phyloP scores from a whole-genome alignment of 2,113 vertebrate genomes.

The Laticauda colubrina region DNA sequence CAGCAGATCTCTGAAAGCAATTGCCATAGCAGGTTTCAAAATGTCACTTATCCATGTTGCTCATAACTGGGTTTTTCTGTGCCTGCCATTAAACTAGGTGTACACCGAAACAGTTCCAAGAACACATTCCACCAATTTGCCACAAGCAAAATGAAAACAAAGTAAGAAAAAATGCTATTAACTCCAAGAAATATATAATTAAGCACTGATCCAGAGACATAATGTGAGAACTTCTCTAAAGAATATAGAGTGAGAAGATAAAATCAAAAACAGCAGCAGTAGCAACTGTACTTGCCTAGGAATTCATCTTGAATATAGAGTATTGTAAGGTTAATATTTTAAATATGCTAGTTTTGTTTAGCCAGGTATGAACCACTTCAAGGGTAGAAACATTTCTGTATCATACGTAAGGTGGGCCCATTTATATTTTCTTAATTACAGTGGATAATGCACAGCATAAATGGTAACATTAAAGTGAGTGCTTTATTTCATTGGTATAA shows the following conservation, averaged over 20 bases:
- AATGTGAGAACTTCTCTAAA: not conserved
- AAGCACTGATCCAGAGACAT: not conserved
- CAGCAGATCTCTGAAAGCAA: not conserved
- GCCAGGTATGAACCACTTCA: not conserved
- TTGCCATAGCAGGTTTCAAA: not conserved
- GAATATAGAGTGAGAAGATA: not conserved
- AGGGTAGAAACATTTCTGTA: not conserved
- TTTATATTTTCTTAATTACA: not conserved
- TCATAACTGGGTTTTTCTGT: not conserved
- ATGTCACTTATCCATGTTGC: not conserved
- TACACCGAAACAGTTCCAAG: not conserved
- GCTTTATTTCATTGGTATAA: not conserved
- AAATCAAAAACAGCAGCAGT: not conserved
- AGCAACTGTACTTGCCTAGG: not conserved
- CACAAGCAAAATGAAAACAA: not conserved
- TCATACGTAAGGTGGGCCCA: not conserved
- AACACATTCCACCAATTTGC: not conserved
- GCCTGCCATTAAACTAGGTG: not conserved
- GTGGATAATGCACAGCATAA: not conserved
- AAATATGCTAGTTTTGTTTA: not conserved
- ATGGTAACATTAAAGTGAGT: not conserved
- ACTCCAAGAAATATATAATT: not conserved
- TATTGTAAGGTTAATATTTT: not conserved
- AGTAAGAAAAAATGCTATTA: not conserved
- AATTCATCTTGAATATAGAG: not conserved